These are phyloP conservation scores for Pollenia griseotomentosa DNA, from an alignment of 2,888 invertebrate species.

Conservation along the genomic window DNA sequence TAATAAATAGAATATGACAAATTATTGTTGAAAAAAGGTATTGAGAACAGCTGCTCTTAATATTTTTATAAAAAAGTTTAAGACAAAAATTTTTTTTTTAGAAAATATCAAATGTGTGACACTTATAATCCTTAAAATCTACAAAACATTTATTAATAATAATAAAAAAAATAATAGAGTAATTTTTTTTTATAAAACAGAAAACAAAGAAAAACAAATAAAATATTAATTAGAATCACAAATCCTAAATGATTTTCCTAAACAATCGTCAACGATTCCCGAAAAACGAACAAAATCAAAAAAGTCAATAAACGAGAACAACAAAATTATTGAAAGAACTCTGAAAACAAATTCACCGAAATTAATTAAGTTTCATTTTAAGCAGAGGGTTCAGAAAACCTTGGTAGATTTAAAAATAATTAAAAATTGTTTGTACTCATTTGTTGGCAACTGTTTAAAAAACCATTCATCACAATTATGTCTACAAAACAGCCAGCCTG, in stretches of 20 bases:
- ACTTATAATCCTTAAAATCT: conserved; percentile 61
- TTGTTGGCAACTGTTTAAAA: conserved; percentile 76
- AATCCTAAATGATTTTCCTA: conserved; percentile 70
- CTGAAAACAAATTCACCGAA: conserved; percentile 42
- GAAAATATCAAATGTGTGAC: conserved; percentile 33
- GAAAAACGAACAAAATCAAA: neutral
- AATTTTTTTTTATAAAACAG: conserved; percentile 21
- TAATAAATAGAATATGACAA: neutral
- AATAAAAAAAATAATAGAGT: neutral
- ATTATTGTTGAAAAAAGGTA: neutral
- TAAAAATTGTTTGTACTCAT: conserved; percentile 60
- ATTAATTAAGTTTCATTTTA: conserved; percentile 67
- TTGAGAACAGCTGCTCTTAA: conserved; percentile 27
- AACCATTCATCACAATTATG: conserved; percentile 80
- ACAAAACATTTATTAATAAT: conserved; percentile 47
- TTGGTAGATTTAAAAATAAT: conserved; percentile 24
- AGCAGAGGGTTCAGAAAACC: conserved; percentile 21
- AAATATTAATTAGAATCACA: conserved; percentile 75
- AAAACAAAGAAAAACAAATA: conserved; percentile 65
- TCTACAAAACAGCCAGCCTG: conserved; percentile 75
- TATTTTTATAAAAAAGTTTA: no score
- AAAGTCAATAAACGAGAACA: conserved; percentile 38
- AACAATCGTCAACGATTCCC: conserved; percentile 25
- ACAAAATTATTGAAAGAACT: no score
- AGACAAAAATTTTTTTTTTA: neutral